Base-by-base conservation (phyloP, 2,888 invertebrate genomes). In the Hipparchia sbordonii region DNA sequence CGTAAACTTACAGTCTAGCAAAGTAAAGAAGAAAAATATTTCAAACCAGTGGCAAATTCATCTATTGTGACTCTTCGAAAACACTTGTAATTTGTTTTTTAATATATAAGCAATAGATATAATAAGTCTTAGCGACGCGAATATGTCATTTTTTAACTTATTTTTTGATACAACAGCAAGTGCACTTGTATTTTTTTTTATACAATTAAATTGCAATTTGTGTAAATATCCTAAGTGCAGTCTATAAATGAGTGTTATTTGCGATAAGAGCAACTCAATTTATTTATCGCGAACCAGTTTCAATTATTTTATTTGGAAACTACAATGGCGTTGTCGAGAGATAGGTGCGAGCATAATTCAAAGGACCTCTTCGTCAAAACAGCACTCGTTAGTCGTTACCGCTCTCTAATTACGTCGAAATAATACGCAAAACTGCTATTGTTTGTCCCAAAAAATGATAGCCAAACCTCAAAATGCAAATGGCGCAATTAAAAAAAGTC, bases 401-500 rank as follows among this genome's bases (percentile, higher is more conserved):
- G 87, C 83, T 90, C 89, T 85, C 87, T 91, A 92, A 93, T 93
- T 92, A 92, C 84, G 80, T 82, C 82, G 86, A 89, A 92, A 90
- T 90, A 91, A 91, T 90, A 86, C 87, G 85, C 85, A 84, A 82
- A 86, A 78, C 83, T 81, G 77, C 79, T 88, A 91, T 93, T 93
- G 92, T 92, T 87, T 81, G 79, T 80, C 79, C 82, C 84, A 86
- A 89, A 87, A 87, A 85, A 81, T 77, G 76, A 75, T 76, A 81
- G 85, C 86, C 85, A 87, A 85, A 84, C 78, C 80, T 80, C 84
- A 82, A 85, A 87, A 87, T 88, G 85, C 84, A 84, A 85, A 87
- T 84, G 82, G 78, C 78, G 85, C 84, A 85, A 87, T 87, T 85
- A 85, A 87, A 88, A 87, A 85, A 88, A 78, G 79, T 80, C 78